Evolutionary conservation across 2,888 invertebrate genomes (phyloP).

Genomic region (Eupeodes latifasciatus): DNA sequence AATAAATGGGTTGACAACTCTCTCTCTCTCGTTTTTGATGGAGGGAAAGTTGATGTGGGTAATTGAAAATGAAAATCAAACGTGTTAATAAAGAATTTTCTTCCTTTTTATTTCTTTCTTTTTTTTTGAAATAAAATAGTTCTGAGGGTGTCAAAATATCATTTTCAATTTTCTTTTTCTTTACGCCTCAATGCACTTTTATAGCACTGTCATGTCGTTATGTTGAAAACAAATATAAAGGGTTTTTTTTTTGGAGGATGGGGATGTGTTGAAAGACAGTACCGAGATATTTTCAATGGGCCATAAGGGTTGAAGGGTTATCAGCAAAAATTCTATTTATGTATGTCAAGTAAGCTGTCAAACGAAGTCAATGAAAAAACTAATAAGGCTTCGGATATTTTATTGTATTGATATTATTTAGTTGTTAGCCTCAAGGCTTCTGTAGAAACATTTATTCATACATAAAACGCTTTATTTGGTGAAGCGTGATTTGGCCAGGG

Average conservation of each 20-base stretch:
- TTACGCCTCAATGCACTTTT: slow-evolving; percentile 8
- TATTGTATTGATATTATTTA: no score
- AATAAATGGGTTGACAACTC: slow-evolving; percentile 43
- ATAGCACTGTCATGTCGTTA: background rate
- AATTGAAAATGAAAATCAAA: slow-evolving; percentile 28
- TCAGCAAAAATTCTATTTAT: no score
- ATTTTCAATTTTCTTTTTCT: slow-evolving; percentile 2
- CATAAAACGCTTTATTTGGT: no score
- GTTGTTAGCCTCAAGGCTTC: no score
- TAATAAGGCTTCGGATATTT: no score
- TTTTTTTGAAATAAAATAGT: slow-evolving; percentile 10
- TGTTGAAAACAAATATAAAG: background rate
- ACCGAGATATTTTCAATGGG: no score
- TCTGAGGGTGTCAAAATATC: slow-evolving; percentile 1
- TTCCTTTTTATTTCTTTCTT: background rate
- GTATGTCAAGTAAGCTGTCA: no score
- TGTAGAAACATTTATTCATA: no score
- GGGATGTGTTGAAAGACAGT: no score
- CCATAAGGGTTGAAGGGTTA: no score
- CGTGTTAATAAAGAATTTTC: slow-evolving; percentile 8
- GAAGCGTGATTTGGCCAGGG: no score
- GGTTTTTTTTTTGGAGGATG: background rate
- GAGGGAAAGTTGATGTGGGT: slow-evolving; percentile 44
- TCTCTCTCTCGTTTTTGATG: background rate
- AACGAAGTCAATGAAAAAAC: no score